Conservation (phyloP, 2,113 vertebrate species). For the Clarias batrachus region DNA sequence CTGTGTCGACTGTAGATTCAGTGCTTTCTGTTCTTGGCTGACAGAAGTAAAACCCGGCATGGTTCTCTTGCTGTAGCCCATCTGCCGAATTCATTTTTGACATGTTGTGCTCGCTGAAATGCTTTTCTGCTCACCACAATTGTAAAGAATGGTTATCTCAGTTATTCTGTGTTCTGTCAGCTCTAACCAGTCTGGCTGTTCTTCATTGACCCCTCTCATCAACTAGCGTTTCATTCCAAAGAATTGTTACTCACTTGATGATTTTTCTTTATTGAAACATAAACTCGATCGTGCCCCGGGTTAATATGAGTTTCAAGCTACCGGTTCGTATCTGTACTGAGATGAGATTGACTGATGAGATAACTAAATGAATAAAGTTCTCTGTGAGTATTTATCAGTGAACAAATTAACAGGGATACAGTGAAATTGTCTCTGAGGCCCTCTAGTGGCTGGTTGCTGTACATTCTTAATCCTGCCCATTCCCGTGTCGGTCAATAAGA, state of each 20-base stretch:
- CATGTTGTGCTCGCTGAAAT: neutral
- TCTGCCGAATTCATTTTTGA: neutral
- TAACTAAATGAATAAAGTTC: neutral
- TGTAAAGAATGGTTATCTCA: neutral
- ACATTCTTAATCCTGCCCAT: neutral
- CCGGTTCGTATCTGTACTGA: neutral
- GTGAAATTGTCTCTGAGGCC: neutral
- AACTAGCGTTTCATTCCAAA: neutral
- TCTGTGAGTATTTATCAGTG: neutral
- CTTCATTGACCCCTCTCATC: neutral
- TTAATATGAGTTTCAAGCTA: neutral
- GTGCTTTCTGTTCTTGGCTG: neutral
- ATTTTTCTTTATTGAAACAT: neutral
- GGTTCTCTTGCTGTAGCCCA: neutral
- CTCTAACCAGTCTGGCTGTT: neutral
- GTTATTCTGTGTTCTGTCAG: neutral
- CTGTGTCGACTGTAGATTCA: neutral
- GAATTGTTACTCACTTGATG: neutral
- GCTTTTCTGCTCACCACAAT: neutral
- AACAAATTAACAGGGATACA: neutral
- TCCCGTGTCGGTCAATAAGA: neutral
- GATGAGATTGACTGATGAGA: neutral
- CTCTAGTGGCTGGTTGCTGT: neutral
- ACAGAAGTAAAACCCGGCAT: neutral
- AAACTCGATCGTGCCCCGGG: neutral